phyloP scores from a whole-genome alignment of 2,113 vertebrate genomes.

The Prolemur simus region DNA sequence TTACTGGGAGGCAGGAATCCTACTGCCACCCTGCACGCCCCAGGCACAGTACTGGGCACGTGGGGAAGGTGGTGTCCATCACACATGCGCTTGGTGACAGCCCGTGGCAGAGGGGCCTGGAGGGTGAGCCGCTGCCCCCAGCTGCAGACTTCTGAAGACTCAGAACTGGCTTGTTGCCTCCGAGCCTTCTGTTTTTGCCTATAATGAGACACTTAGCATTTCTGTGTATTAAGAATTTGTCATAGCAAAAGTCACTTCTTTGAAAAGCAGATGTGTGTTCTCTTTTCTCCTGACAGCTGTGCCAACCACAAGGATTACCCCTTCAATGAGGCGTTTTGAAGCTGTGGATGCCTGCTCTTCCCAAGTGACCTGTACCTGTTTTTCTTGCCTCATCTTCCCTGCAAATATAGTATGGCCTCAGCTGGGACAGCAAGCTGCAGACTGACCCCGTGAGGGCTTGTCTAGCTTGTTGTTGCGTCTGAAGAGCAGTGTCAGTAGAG shows the following conservation, averaged over 20 bases:
- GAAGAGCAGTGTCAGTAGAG: not conserved
- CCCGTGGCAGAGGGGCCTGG: not conserved
- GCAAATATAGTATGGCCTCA: not conserved
- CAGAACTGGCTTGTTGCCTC: not conserved
- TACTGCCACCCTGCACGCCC: not conserved
- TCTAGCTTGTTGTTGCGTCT: not conserved
- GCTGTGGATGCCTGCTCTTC: not conserved
- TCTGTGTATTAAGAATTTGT: not conserved
- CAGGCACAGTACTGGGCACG: not conserved
- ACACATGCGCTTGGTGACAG: fast-evolving
- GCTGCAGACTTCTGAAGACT: not conserved
- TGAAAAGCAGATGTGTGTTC: not conserved
- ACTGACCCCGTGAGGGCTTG: not conserved
- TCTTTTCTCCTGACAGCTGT: constrained; percentile 47
- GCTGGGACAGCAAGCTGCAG: not conserved
- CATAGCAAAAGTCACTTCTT: not conserved
- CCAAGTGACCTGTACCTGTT: not conserved
- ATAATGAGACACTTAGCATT: not conserved
- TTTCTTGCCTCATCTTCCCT: not conserved
- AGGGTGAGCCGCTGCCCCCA: not conserved
- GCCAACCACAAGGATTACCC: constrained; percentile 70
- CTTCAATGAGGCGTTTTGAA: constrained; percentile 64
- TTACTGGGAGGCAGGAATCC: not conserved
- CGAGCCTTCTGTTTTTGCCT: fast-evolving
- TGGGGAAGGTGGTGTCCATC: fast-evolving